Conservation (phyloP, 1,140 invertebrate genomes). For the Wasmannia auropunctata region DNA sequence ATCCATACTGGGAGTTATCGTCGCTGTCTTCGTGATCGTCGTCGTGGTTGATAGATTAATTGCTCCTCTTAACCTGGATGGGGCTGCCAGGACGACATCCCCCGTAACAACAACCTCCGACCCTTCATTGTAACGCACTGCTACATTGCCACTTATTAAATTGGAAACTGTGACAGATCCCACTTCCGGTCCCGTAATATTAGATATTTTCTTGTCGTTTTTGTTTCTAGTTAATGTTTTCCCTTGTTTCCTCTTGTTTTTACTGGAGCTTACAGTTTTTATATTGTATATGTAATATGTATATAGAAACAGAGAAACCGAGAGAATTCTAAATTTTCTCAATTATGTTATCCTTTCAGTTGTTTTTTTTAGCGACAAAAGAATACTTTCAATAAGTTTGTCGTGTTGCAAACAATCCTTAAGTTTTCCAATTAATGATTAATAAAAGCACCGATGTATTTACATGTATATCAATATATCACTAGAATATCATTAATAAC, state of each 20-base stretch:
- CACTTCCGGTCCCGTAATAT: slow-evolving; percentile 20
- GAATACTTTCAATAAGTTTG: not conserved
- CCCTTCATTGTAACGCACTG: slow-evolving; percentile 84
- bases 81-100: slow-evolving; percentile 81
- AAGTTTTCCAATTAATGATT: not conserved
- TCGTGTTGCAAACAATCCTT: not conserved
- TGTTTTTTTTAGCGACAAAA: not conserved
- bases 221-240: not conserved
- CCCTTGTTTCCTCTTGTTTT: not conserved
- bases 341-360: not conserved
- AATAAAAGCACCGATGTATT: not conserved
- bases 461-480: not conserved
- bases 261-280: not conserved
- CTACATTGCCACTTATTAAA: slow-evolving; percentile 82
- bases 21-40: not conserved
- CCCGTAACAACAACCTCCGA: slow-evolving; percentile 80
- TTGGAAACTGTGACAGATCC: slow-evolving; percentile 84
- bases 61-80: slow-evolving; percentile 77
- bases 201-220: not conserved
- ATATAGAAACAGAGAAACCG: not conserved
- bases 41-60: slow-evolving; percentile 56
- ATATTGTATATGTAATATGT: not conserved
- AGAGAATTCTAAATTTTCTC: not conserved
- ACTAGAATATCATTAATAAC: slow-evolving; percentile 10
- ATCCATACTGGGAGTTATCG: slow-evolving; percentile 61